A percentile compares a stretch with the other conserved stretches of the same genome.
These are phyloP conservation scores for Menidia beryllina DNA, from an alignment of 2,113 vertebrate genomes.

Conservation along the genomic window DNA sequence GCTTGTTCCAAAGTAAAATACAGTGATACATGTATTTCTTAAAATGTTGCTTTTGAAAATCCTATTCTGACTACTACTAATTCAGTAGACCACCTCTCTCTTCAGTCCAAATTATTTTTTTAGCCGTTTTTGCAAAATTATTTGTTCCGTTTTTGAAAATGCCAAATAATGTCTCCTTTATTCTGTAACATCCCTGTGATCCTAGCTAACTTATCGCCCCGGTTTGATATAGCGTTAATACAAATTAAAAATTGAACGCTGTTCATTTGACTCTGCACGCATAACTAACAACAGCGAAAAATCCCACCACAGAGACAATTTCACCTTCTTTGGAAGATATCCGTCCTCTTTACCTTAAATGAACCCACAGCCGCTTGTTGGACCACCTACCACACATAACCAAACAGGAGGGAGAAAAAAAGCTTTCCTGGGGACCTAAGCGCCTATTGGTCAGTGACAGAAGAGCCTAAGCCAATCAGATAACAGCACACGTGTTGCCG, in stretches of 20 bases:
- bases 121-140: too few relatives aligned
- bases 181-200: slow-evolving; percentile 28
- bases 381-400: slow-evolving; percentile 15
- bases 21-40: too few relatives aligned
- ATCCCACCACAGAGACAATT: neutral
- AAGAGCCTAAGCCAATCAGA: slow-evolving; percentile 53
- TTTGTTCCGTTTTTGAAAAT: too few relatives aligned
- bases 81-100: neutral
- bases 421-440: neutral
- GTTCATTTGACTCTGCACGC: neutral
- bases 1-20: slow-evolving; percentile 10
- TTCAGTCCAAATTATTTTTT: too few relatives aligned
- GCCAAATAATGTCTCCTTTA: neutral
- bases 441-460: slow-evolving; percentile 29
- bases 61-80: neutral
- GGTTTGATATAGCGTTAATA: neutral
- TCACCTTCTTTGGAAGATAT: neutral
- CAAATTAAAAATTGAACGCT: neutral
- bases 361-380: slow-evolving; percentile 18
- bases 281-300: neutral
- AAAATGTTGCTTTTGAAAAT: too few relatives aligned
- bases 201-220: slow-evolving; percentile 20
- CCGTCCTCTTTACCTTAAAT: slow-evolving; percentile 10
- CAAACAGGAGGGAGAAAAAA: neutral
- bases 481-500: slow-evolving; percentile 14